Base-by-base conservation (phyloP, 2,888 invertebrate species). In the Axea sp. region DNA sequence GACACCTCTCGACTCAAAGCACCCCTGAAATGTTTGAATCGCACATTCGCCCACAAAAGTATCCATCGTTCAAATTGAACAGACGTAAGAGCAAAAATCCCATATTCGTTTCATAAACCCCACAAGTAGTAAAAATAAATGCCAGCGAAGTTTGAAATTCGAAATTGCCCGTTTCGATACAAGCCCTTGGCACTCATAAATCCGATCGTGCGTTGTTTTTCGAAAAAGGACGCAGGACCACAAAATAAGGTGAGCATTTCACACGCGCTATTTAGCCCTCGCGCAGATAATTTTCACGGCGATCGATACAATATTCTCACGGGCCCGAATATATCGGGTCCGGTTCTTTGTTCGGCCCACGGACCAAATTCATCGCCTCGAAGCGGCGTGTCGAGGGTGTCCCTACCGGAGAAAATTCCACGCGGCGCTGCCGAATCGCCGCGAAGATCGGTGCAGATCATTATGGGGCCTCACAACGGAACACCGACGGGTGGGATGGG, bases 361-460 rank as follows among this genome's bases (percentile, higher is more conserved):
- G 39, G 45, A 43, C 72, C 15, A 31, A 59, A 73, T 65, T 73
- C 72, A 53, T 73, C 65, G 49, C 24, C 49, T 49, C 11, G 39
- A 41, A 35, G 24, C 30, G 55, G 37, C 55, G 55, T 74, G 47
- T 68, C 45, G 62, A 59, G 43, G 49, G 64, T 72, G 35, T 51
- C 72, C 59, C 76, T 73, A 77, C 75, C 73, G 75, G 73, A 79
- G 81, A 80, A 82, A 84, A 83, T 85, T 83, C 83, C 80, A 24
- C 49, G 77, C 73, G 80, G 30, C 49, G 77, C 73, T 80, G 78
- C 53, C 77, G 81, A 83, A 82, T 83, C 82, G 78, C 9, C 14
- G 4, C 4, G 6, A 7, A 82, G 81, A 84, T 82, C 83, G 80
- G 83, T 79, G 80, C 82, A 79, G 84, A 83, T 86, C 84, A 82